Base-by-base conservation (phyloP, 2,113 vertebrate genomes). In the Pristiophorus japonicus region DNA sequence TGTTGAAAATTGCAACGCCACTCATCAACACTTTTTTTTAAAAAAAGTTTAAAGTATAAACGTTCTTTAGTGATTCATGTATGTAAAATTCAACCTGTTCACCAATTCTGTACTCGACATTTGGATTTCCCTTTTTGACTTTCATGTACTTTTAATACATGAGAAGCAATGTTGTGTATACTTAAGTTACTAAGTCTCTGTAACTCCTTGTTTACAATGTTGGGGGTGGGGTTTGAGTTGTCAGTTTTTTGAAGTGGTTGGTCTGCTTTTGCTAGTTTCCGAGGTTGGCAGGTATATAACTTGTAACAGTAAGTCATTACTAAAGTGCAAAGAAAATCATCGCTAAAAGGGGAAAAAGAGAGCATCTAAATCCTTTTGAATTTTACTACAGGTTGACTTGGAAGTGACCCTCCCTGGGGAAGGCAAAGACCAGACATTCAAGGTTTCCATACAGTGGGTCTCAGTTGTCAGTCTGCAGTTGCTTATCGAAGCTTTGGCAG, bases 401-500 rank as follows among this genome's bases (percentile, higher is more conserved):
- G 99, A 99, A 97, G 99, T 99, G 96, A 99, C 99, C 0, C 97
- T 99, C 96, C 99, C 99, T 42, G 99, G 99, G 3, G 99, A 99
- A 96, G 99, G 99, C 94, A 99, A 99, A 96, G 99, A 99, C 96
- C 99, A 99, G 97, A 99, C 99, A 0, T 99, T 99, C 96, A 99
- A 99, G 97, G 99, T 99, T 94, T 99, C 99, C 67, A 98, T 99
- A 97, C 99, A 99, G 96, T 99, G 99, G 99, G 99, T 99, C 96
- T 99, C 99, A 0, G 99, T 99, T 7, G 99, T 99, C 95, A 99
- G 99, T 97, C 98, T 99, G 96, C 99, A 99, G 98, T 96, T 99
- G 98, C 98, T 99, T 95, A 97, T 99, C 97, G 99, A 99, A 96
- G 99, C 99, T 84, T 97, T 99, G 96, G 98, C 99, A 0, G 99